Percentiles rank a stretch among this genome's conserved stretches.
phyloP scores from a whole-genome alignment of 2,797 vertebrate species.

The Anomalospiza imberbis region DNA sequence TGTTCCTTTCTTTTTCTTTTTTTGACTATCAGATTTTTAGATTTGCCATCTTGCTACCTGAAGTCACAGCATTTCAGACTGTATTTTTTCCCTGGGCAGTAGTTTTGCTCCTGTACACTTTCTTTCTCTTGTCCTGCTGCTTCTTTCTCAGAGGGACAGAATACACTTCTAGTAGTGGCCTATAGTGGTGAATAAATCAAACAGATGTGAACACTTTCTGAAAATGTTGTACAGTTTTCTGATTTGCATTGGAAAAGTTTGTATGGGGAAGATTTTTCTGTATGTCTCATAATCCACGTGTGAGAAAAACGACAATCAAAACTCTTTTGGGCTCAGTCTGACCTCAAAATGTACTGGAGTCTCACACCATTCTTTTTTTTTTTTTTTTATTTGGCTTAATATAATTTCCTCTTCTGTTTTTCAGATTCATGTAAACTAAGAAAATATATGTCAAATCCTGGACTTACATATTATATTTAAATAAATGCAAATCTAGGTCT shows the following conservation, averaged over 20 bases:
- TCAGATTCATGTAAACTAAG: not conserved
- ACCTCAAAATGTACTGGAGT: not conserved
- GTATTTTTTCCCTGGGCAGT: not conserved
- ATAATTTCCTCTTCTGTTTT: not conserved
- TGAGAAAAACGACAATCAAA: not conserved
- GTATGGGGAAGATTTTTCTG: not conserved
- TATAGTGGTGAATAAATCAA: not conserved
- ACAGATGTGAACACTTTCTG: not conserved
- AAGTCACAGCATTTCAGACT: not conserved
- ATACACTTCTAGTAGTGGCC: not conserved
- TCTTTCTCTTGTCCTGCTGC: not conserved
- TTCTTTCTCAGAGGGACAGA: not conserved
- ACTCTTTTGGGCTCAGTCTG: not conserved
- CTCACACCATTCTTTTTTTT: not conserved
- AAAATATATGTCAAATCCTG: not conserved
- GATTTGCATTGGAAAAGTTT: not conserved
- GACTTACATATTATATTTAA: conserved; percentile 17
- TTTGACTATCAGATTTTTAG: not conserved
- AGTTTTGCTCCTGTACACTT: not conserved
- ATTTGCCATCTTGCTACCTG: not conserved
- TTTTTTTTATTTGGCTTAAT: not conserved
- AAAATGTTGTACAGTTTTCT: not conserved
- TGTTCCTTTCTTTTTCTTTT: not conserved
- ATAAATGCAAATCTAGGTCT: conserved; percentile 19
- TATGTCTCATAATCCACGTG: not conserved